A percentile compares a stretch with the other conserved stretches of the same genome.
phyloP scores from a whole-genome alignment of 2,113 vertebrate species.

The Cavia porcellus region DNA sequence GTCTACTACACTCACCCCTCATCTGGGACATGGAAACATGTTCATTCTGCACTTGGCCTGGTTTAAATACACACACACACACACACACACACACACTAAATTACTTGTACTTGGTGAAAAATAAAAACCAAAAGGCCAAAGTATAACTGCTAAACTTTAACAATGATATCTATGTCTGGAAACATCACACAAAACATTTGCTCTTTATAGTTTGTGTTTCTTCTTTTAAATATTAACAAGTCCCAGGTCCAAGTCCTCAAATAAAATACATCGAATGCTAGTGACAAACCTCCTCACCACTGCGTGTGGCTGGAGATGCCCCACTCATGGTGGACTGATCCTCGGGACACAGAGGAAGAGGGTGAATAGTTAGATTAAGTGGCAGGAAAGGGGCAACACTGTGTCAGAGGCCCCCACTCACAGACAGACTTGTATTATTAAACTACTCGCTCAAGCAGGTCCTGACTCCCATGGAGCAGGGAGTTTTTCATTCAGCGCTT shows the following conservation, averaged over 20 bases:
- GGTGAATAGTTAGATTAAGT: background rate
- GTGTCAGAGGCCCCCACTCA: too few relatives aligned
- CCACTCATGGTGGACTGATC: fast-evolving
- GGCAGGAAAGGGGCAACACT: background rate
- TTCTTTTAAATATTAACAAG: background rate
- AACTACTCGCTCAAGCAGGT: background rate
- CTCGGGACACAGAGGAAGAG: background rate
- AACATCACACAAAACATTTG: background rate
- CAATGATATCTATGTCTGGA: background rate
- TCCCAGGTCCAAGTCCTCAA: too few relatives aligned
- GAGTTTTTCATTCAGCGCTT: background rate
- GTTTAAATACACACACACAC: background rate
- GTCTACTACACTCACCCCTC: too few relatives aligned
- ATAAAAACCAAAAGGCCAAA: background rate
- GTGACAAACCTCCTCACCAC: background rate
- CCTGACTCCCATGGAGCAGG: background rate
- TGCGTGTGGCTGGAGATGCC: background rate
- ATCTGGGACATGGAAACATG: background rate
- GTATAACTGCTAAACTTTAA: background rate
- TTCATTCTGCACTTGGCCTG: background rate
- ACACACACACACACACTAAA: background rate
- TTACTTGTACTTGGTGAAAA: background rate
- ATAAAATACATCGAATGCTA: too few relatives aligned
- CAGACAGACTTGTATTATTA: background rate
- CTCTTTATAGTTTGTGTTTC: background rate